phyloP scores from a whole-genome alignment of 2,113 vertebrate species.

The Malurus elegans region DNA sequence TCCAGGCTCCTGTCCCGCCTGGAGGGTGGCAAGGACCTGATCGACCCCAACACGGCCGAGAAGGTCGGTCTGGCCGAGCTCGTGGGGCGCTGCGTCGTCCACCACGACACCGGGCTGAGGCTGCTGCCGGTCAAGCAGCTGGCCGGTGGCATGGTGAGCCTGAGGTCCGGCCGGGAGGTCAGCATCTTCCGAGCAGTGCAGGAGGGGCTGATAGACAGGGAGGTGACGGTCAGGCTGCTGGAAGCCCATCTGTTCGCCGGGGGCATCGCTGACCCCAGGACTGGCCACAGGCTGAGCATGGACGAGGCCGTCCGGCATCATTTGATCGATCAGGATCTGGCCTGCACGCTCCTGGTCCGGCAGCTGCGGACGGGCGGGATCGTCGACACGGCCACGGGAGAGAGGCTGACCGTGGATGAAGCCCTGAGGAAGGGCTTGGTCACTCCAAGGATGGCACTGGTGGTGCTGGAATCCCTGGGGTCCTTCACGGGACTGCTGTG shows the following conservation, averaged over 20 bases:
- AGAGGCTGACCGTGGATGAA: conserved; percentile 82
- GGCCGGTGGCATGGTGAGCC: conserved; percentile 83
- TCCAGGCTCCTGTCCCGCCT: conserved; percentile 73
- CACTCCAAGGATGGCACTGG: conserved; percentile 76
- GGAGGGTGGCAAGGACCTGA: conserved; percentile 75
- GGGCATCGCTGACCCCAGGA: conserved; percentile 89
- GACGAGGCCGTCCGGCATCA: conserved; percentile 80
- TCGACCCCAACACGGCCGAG: conserved; percentile 93
- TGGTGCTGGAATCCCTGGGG: conserved; percentile 85
- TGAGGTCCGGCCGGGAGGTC: conserved; percentile 84
- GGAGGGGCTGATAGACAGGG: conserved; percentile 88
- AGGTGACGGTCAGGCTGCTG: conserved; percentile 81
- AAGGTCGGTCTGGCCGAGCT: conserved; percentile 80
- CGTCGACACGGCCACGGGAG: conserved; percentile 76
- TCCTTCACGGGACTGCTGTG: conserved; percentile 84
- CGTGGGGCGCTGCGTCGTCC: conserved; percentile 75
- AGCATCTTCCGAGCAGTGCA: conserved; percentile 86
- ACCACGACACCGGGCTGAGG: conserved; percentile 79
- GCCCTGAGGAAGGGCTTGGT: conserved; percentile 81
- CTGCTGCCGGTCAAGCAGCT: conserved; percentile 88
- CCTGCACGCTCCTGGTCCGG: conserved; percentile 80
- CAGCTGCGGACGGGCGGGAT: conserved; percentile 89
- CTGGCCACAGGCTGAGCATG: conserved; percentile 84
- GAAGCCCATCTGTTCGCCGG: conserved; percentile 94
- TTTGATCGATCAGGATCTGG: conserved; percentile 88